Percentiles rank a stretch among this genome's conserved stretches.
These are phyloP conservation scores for Helicorthomorpha holstii DNA, from an alignment of 1,140 invertebrate species.

Conservation along the genomic window DNA sequence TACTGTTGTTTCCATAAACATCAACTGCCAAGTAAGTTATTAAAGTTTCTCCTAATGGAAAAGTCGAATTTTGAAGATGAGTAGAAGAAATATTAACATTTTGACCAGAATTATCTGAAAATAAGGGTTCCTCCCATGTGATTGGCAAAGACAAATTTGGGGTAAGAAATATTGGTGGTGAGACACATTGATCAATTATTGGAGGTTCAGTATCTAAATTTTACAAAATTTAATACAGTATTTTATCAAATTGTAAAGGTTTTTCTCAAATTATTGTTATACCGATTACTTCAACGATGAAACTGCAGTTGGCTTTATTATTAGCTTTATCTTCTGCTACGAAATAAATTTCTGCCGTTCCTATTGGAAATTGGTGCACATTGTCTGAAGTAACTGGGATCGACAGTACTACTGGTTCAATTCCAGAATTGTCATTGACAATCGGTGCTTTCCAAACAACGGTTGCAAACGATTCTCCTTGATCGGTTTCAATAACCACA, in stretches of 20 bases:
- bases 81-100: no score
- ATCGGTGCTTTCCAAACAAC: conserved; percentile 32
- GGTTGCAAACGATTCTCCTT: conserved; percentile 33
- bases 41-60: conserved; percentile 36
- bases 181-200: conserved; percentile 40
- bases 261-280: conserved; percentile 1
- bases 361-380: conserved; percentile 30
- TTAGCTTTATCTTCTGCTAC: conserved; percentile 27
- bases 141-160: conserved; percentile 27
- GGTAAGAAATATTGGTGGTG: conserved; percentile 35
- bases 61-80: no score
- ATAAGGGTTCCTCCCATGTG: conserved; percentile 44
- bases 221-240: conserved; percentile 1
- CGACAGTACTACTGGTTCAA: conserved; percentile 24
- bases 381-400: no score
- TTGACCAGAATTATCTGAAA: conserved; percentile 47
- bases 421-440: conserved; percentile 29
- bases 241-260: background rate
- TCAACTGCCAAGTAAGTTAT: conserved; percentile 42
- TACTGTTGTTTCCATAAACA: conserved; percentile 36
- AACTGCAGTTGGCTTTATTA: conserved; percentile 29
- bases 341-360: conserved; percentile 26
- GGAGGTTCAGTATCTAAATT: conserved; percentile 40
- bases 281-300: conserved; percentile 30
- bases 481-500: conserved; percentile 22